Percentiles rank a stretch among this genome's conserved stretches.
These are phyloP conservation scores for Micromesistius poutassou DNA, from an alignment of 2,797 vertebrate genomes.

Conservation along the genomic window DNA sequence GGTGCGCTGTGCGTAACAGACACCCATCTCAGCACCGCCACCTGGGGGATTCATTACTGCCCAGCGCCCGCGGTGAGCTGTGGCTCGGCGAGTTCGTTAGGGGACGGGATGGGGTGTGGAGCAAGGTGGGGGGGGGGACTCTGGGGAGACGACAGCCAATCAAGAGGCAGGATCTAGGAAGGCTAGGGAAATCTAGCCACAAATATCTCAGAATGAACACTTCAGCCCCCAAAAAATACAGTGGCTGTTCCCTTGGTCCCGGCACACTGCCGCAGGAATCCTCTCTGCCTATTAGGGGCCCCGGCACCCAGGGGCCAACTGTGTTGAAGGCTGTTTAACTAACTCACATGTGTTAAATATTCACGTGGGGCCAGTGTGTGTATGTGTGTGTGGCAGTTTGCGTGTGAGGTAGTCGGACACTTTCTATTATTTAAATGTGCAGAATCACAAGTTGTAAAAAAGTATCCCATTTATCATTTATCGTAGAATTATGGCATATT, in stretches of 20 bases:
- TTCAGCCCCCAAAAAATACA: neutral
- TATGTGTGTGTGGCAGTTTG: neutral
- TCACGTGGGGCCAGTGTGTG: neutral
- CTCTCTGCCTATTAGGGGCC: neutral
- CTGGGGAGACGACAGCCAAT: conserved; percentile 28
- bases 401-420: conserved; percentile 6
- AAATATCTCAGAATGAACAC: neutral
- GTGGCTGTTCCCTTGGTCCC: neutral
- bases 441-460: conserved; percentile 13
- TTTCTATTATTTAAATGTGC: conserved; percentile 41
- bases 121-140: conserved; percentile 43
- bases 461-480: neutral
- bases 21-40: conserved; percentile 71
- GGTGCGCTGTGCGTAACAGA: conserved; percentile 69
- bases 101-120: conserved; percentile 47
- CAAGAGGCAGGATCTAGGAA: neutral
- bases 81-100: conserved; percentile 73
- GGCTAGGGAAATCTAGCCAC: neutral
- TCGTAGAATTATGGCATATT: neutral
- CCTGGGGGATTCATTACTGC: conserved; percentile 77
- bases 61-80: conserved; percentile 74
- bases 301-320: neutral
- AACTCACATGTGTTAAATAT: neutral
- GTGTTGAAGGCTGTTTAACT: conserved; percentile 1
- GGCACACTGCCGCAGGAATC: neutral